Base-by-base conservation (phyloP, 2,888 invertebrate species). In the Anarsia innoxiella region DNA sequence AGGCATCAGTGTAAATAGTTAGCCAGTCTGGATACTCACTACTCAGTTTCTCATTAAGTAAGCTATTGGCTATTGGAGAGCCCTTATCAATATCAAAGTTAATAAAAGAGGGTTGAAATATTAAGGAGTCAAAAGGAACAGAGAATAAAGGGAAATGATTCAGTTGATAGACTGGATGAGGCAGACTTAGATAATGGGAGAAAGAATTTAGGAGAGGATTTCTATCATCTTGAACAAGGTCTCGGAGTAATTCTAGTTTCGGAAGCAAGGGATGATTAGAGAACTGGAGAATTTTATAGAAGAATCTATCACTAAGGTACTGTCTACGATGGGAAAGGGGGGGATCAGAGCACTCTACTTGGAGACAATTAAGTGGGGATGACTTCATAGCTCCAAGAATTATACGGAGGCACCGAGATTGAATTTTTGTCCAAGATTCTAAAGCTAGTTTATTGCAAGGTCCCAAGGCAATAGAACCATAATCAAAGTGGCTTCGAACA, bases 321-420 rank as follows among this genome's bases (percentile, higher is more conserved):
- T 43, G 42, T 2, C 37, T 15, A 2, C 37, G 23, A 1, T 38
- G 16, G 3, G 23, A 11, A 3, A 43, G 19, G 4, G 43, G 43
- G 10, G 43, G 30, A 2, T 43, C 43, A 1, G 12, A 3, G 12
- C 43, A 38, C 31, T 43, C 43, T 9, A 43, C 34, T 13, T 43
- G 43, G 0, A 43, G 15, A 1, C 30, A 40, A 26, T 38, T 38
- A 8, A 42, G 48, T 2, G 58, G 50, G 1, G 50, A 44, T 1
- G 53, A 55, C 26, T 45, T 51, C 51, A 54, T 51, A 2, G 47
- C 45, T 1, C 56, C 52, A 3, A 33, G 1, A 1, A 53, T 42
- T 1, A 53, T 48, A 1, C 52, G 37, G 0, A 51, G 33, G 14
- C 41, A 36, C 29, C 13, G 12, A 14, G 36, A 25, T 13, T 31